Conservation (phyloP, 2,113 vertebrate species). For the Xiphophorus couchianus region DNA sequence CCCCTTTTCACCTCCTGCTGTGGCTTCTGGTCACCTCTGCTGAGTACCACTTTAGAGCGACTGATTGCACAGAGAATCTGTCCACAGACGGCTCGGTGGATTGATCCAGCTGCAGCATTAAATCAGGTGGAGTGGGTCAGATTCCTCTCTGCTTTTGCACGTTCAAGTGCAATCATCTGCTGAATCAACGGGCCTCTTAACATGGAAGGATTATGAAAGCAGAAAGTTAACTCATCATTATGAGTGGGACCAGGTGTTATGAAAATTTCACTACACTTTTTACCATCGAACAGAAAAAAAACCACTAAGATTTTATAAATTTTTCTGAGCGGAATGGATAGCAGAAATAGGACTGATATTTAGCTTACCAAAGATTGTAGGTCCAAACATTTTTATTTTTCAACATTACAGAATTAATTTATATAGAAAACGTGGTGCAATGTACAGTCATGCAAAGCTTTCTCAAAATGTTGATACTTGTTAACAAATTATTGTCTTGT, state of each 20-base stretch:
- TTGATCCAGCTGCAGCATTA: slow-evolving; percentile 48
- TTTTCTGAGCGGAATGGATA: neutral
- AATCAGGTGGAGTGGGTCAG: slow-evolving; percentile 38
- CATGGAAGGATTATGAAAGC: neutral
- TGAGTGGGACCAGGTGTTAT: neutral
- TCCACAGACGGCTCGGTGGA: slow-evolving; percentile 50
- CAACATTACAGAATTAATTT: neutral
- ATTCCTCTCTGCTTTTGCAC: slow-evolving; percentile 43
- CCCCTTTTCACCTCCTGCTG: neutral
- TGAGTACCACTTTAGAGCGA: slow-evolving; percentile 11
- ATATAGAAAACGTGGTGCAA: neutral
- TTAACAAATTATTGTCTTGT: neutral
- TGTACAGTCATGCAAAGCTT: neutral
- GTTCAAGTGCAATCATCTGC: slow-evolving; percentile 29
- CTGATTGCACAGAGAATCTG: slow-evolving; percentile 25
- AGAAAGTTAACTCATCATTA: slow-evolving; percentile 8
- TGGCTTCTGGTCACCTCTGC: neutral
- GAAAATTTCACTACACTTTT: neutral
- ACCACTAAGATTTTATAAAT: neutral
- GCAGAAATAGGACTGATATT: neutral
- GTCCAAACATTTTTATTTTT: neutral
- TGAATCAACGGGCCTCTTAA: slow-evolving; percentile 32
- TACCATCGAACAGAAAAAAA: neutral
- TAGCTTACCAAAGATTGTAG: neutral
- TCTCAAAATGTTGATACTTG: neutral